These are phyloP conservation scores for Pyrgilauda ruficollis DNA, from an alignment of 2,113 vertebrate genomes.

Conservation along the genomic window DNA sequence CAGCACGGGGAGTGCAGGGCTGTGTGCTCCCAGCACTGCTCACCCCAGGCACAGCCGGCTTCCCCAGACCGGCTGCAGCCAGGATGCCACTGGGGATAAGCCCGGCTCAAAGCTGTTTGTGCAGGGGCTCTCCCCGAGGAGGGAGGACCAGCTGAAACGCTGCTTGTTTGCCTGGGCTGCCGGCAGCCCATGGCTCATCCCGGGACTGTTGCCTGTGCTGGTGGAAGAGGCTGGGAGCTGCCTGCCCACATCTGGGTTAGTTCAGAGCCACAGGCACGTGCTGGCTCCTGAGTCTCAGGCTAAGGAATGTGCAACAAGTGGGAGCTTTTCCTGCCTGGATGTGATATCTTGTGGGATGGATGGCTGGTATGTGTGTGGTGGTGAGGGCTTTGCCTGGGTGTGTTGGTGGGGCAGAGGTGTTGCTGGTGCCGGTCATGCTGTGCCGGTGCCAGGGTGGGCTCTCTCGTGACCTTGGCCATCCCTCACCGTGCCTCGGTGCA, in stretches of 20 bases:
- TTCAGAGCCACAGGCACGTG: background rate
- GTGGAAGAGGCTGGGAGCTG: background rate
- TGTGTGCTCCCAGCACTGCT: background rate
- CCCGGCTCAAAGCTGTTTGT: background rate
- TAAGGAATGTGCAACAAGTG: background rate
- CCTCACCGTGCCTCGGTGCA: accelerated
- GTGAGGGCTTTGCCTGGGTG: background rate
- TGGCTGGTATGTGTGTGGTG: accelerated
- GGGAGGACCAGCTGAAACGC: background rate
- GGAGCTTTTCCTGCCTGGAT: background rate
- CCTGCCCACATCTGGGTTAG: background rate
- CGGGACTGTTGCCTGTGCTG: background rate
- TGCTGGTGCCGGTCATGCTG: background rate
- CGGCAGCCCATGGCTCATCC: background rate
- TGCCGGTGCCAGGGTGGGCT: accelerated
- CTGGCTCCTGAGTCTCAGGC: background rate
- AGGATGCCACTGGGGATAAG: background rate
- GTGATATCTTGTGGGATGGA: background rate
- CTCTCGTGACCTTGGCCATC: accelerated
- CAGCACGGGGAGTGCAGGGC: background rate
- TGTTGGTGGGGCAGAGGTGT: background rate
- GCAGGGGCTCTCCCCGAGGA: background rate
- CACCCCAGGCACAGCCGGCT: accelerated
- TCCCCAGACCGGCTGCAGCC: background rate
- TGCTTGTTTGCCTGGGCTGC: background rate